phyloP scores from a whole-genome alignment of 2,113 vertebrate species.

The Riparia riparia region DNA sequence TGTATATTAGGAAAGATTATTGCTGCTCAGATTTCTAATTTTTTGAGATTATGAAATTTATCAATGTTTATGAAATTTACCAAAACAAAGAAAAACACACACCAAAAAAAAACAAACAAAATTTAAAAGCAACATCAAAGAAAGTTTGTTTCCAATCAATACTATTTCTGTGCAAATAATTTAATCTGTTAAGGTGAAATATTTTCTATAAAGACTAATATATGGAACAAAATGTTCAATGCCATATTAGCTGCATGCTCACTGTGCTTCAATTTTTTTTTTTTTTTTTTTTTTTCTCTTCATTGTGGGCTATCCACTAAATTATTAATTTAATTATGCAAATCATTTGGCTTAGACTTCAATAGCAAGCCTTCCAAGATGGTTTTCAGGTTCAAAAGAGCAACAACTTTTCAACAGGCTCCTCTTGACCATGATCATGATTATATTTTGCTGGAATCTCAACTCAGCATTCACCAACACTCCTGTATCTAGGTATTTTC shows the following conservation, averaged over 20 bases:
- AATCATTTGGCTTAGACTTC: fast-evolving
- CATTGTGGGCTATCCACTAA: not conserved
- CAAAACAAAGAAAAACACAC: not conserved
- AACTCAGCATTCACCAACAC: not conserved
- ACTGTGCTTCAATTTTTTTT: not conserved
- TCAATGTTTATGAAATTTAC: not conserved
- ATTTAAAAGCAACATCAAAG: not conserved
- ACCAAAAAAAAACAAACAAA: not conserved
- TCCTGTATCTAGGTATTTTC: not conserved
- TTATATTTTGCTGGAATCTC: not conserved
- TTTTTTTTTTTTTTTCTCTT: not conserved
- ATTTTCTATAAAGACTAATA: not conserved
- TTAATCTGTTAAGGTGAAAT: not conserved
- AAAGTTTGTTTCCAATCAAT: not conserved
- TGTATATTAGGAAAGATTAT: not conserved
- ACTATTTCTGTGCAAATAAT: not conserved
- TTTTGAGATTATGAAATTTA: not conserved
- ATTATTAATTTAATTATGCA: not conserved
- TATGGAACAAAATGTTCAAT: not conserved
- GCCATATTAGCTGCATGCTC: not conserved
- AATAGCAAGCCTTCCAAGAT: not conserved
- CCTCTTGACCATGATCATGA: not conserved
- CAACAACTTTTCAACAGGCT: not conserved
- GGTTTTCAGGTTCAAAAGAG: not conserved
- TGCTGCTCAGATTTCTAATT: not conserved